Evolutionary conservation across 2,797 vertebrate genomes (phyloP).

Genomic region (Thripadectes ignobilis): DNA sequence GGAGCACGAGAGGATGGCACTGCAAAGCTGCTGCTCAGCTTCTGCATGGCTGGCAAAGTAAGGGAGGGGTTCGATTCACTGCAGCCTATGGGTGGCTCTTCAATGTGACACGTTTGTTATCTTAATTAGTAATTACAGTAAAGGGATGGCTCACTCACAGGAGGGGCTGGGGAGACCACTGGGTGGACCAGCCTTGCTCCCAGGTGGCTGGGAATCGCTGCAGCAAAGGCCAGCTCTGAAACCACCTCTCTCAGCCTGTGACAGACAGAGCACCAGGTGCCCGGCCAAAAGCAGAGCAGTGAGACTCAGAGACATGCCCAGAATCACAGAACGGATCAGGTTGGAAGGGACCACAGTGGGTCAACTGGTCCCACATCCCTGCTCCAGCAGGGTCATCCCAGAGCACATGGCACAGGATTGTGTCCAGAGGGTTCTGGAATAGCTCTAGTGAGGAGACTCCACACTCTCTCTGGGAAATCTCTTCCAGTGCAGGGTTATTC

Average conservation of each 20-base stretch:
- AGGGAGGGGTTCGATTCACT: neutral
- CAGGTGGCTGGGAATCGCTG: neutral
- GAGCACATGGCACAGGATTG: neutral
- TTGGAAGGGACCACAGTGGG: neutral
- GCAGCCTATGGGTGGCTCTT: neutral
- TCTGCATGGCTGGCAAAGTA: neutral
- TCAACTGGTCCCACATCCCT: neutral
- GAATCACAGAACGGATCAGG: neutral
- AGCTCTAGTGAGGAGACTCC: neutral
- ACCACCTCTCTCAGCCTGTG: neutral
- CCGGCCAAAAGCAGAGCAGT: neutral
- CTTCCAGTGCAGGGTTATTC: neutral
- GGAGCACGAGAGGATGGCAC: neutral
- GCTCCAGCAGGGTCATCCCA: neutral
- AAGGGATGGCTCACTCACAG: neutral
- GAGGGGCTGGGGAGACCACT: neutral
- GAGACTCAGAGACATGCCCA: neutral
- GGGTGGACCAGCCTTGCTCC: neutral
- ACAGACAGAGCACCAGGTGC: neutral
- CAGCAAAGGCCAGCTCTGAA: neutral
- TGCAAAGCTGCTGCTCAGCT: neutral
- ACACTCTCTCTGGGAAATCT: no score
- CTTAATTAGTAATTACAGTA: neutral
- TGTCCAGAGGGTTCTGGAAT: neutral
- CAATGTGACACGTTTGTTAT: slow-evolving; percentile 1